Conservation (phyloP, 1,140 invertebrate genomes). For the Acarapis woodi region DNA sequence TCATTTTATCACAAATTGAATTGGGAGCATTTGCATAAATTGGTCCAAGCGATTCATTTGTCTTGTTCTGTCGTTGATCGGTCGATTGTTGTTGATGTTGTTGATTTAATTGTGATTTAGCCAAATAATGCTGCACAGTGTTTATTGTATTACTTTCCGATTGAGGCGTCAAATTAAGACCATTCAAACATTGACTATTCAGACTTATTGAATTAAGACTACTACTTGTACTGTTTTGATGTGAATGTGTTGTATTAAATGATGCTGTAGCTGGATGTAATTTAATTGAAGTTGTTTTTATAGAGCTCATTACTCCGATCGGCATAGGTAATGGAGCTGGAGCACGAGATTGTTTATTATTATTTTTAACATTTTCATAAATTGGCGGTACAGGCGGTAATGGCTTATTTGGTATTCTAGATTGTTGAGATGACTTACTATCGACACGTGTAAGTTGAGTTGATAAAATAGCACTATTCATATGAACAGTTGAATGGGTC, state of each 20-base stretch:
- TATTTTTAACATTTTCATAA: conserved; percentile 1
- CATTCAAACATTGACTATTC: not conserved
- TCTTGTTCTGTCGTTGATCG: no score
- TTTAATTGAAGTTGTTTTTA: no score
- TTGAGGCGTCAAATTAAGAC: not conserved
- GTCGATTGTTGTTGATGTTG: no score
- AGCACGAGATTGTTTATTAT: not conserved
- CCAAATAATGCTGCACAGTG: not conserved
- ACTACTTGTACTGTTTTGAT: not conserved
- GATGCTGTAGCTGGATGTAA: not conserved
- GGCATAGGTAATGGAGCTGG: not conserved
- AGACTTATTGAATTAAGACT: not conserved
- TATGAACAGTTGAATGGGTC: no score
- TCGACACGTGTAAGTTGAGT: no score
- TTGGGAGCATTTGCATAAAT: no score
- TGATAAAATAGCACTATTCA: no score
- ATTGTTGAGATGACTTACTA: no score
- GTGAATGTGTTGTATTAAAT: not conserved
- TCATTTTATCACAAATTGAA: no score
- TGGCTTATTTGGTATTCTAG: conserved; percentile 1
- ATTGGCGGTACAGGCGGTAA: conserved; percentile 2
- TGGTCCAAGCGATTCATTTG: no score
- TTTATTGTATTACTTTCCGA: not conserved
- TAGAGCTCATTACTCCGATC: no score
- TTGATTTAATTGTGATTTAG: no score